Percentiles rank a stretch among this genome's conserved stretches.
phyloP scores from a whole-genome alignment of 2,888 invertebrate genomes.

The Chesias legatella region DNA sequence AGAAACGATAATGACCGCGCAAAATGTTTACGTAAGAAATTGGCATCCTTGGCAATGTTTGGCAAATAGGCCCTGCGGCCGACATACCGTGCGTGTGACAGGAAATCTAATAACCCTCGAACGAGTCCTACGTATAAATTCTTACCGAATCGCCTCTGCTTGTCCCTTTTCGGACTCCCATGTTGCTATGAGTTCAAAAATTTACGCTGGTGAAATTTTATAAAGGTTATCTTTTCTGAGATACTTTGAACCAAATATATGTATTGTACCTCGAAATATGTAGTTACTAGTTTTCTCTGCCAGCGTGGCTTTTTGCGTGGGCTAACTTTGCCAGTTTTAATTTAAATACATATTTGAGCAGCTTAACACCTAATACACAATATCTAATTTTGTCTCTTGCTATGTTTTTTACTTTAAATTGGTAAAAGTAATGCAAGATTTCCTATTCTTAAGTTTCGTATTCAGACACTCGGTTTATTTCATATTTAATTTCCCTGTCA shows the following conservation, averaged over 20 bases:
- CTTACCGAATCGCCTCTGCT: slow-evolving; percentile 50
- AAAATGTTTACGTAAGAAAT: slow-evolving; percentile 69
- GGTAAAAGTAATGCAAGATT: no score
- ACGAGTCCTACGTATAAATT: slow-evolving; percentile 60
- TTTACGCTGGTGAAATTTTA: slow-evolving; percentile 18
- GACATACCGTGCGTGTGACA: slow-evolving; percentile 62
- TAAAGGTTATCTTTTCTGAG: slow-evolving; percentile 10
- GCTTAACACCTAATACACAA: no score
- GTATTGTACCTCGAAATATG: no score
- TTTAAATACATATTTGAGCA: no score
- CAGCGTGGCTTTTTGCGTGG: no score
- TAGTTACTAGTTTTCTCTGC: no score
- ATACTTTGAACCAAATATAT: background rate
- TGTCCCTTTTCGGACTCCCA: slow-evolving; percentile 47
- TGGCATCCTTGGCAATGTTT: slow-evolving; percentile 64
- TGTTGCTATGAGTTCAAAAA: slow-evolving; percentile 22
- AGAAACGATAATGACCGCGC: slow-evolving; percentile 59
- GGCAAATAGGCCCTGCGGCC: slow-evolving; percentile 63
- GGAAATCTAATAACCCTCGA: slow-evolving; percentile 71
- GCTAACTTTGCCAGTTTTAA: no score
- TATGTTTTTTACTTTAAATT: no score
- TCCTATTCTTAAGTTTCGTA: no score
- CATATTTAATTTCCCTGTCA: no score
- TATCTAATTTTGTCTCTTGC: no score
- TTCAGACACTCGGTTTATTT: no score